Evolutionary conservation across 2,113 vertebrate species (phyloP).

Genomic region (Rynchops niger): DNA sequence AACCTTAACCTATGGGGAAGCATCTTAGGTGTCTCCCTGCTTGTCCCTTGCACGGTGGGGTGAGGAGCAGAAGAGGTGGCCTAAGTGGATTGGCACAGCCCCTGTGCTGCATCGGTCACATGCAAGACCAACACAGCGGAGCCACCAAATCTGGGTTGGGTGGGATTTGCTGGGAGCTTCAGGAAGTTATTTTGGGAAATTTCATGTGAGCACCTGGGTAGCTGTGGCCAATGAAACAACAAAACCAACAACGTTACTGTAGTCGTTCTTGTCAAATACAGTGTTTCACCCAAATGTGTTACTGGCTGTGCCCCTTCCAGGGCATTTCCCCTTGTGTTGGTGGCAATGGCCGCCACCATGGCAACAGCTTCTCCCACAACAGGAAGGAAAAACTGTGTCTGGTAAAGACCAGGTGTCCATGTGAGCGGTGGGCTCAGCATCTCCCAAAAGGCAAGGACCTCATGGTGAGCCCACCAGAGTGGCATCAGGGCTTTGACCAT

Average conservation of each 20-base stretch:
- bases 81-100: background rate
- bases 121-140: background rate
- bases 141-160: background rate
- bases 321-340: background rate
- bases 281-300: background rate
- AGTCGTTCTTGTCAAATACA: background rate
- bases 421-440: background rate
- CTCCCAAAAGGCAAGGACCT: background rate
- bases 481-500: background rate
- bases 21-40: fast-evolving
- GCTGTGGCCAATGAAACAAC: fast-evolving
- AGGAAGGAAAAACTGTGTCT: fast-evolving
- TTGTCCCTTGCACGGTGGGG: background rate
- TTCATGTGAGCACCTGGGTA: fast-evolving
- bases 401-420: background rate
- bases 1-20: background rate
- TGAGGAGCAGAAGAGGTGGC: background rate
- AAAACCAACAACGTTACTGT: no score
- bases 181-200: background rate
- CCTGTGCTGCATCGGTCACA: fast-evolving
- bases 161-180: background rate
- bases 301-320: background rate
- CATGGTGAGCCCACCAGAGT: background rate
- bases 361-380: background rate
- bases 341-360: background rate